Conservation (phyloP, 1,140 invertebrate genomes). For the Venturia canescens region DNA sequence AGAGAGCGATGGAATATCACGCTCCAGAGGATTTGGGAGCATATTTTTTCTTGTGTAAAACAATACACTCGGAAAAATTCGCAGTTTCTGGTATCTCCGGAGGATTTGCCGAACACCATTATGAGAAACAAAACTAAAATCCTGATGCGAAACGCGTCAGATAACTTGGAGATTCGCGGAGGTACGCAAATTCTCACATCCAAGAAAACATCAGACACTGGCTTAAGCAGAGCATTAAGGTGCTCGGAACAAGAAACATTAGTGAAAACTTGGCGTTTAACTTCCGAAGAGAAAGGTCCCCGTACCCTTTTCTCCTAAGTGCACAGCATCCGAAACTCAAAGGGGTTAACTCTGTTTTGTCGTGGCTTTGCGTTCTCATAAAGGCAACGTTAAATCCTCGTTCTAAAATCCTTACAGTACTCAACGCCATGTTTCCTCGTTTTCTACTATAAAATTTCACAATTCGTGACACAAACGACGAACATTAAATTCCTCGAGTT, state of each 20-base stretch:
- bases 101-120: not conserved
- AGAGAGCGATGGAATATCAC: not conserved
- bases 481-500: not conserved
- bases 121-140: no score
- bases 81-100: not conserved
- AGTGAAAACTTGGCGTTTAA: conserved; percentile 73
- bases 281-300: conserved; percentile 60
- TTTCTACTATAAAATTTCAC: not conserved
- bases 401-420: conserved; percentile 43
- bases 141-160: not conserved
- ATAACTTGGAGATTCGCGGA: conserved; percentile 16
- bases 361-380: conserved; percentile 40
- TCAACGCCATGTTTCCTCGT: conserved; percentile 24
- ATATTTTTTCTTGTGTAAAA: not conserved
- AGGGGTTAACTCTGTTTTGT: conserved; percentile 30
- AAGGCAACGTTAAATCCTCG: conserved; percentile 45
- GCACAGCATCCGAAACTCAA: conserved; percentile 25
- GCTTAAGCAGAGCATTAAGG: conserved; percentile 71
- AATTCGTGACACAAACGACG: not conserved
- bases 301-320: conserved; percentile 39
- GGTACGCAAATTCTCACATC: not conserved
- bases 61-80: not conserved
- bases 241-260: conserved; percentile 73
- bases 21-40: not conserved
- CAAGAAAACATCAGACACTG: not conserved